These are phyloP conservation scores for Calosoma granatense DNA, from an alignment of 1,140 invertebrate genomes.

Conservation along the genomic window DNA sequence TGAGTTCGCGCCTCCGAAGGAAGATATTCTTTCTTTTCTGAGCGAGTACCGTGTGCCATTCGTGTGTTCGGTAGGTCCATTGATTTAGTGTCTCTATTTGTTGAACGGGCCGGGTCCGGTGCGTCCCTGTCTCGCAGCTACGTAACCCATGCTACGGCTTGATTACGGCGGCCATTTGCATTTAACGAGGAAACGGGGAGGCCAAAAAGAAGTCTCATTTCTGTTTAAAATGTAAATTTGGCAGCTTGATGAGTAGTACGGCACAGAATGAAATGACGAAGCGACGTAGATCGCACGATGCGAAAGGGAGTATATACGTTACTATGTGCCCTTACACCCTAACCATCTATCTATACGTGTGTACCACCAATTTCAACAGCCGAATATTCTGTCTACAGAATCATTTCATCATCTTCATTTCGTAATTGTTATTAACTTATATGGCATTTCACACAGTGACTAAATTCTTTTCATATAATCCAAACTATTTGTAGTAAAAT, in stretches of 20 bases:
- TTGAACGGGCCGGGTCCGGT: conserved; percentile 5
- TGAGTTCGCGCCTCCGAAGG: neutral
- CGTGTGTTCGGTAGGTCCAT: neutral
- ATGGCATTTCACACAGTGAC: too few relatives aligned
- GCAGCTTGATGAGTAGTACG: conserved; percentile 18
- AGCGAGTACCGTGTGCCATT: neutral
- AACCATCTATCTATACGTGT: too few relatives aligned
- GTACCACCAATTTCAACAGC: too few relatives aligned
- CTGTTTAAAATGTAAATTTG: conserved; percentile 23
- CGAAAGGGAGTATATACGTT: too few relatives aligned
- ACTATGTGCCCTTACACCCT: too few relatives aligned
- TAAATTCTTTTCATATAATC: too few relatives aligned
- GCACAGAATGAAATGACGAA: conserved; percentile 11
- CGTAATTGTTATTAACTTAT: too few relatives aligned
- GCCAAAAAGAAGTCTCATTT: conserved; percentile 23
- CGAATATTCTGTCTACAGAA: too few relatives aligned
- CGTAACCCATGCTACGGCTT: conserved; percentile 13
- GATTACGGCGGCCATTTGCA: conserved; percentile 26
- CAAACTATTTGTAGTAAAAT: too few relatives aligned
- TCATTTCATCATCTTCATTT: too few relatives aligned
- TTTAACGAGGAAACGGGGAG: conserved; percentile 20
- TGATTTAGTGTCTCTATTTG: neutral
- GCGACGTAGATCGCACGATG: neutral
- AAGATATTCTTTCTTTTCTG: neutral
- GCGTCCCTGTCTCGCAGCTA: neutral